Base-by-base conservation (phyloP, 2,797 vertebrate genomes). In the Cetoscarus ocellatus region DNA sequence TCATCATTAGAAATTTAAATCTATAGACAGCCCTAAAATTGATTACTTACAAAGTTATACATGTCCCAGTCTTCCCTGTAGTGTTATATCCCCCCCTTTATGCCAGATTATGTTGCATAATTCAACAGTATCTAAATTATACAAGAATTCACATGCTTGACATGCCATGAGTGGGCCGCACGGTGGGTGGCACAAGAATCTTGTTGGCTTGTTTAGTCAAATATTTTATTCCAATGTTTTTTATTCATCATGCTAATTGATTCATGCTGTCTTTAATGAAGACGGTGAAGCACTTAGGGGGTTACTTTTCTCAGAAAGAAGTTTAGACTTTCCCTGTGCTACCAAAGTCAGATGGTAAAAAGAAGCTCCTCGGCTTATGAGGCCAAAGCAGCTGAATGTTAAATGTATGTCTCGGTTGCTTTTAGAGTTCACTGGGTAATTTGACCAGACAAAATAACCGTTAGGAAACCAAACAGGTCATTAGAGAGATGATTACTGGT, bases 401-500 rank as follows among this genome's bases (percentile, higher is more conserved):
- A 70, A 81, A 82, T 77, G 54, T 39, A 71, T n/a, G 53, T 61
- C 56, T 80, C 8, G 35, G 51, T 48, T 71, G 56, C 53, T 64
- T 74, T 73, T 60, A 36, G 47, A 79, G 61, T 73, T 73, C 67
- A 71, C 43, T 10, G 70, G 75, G 83, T 73, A 55, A 83, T 71
- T 77, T 81, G 72, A 81, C 75, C 71, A 65, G 75, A 70, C 67
- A 82, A 83, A 88, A 77, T 79, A 83, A 83, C 65, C 13, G 48
- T 81, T 80, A 47, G 44, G 52, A 82, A 84, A 67, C 73, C 83
- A 83, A 83, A 78, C 59, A 27, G 64, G 55, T 80, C 72, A 77
- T 89, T 90, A 83, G 62, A 67, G 79, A 56, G 71, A 70, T 83
- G 73, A 90, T 83, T 86, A 80, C 63, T 67, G 61, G 78, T 82